phyloP scores from a whole-genome alignment of 2,113 vertebrate species.

The Platichthys stellatus region DNA sequence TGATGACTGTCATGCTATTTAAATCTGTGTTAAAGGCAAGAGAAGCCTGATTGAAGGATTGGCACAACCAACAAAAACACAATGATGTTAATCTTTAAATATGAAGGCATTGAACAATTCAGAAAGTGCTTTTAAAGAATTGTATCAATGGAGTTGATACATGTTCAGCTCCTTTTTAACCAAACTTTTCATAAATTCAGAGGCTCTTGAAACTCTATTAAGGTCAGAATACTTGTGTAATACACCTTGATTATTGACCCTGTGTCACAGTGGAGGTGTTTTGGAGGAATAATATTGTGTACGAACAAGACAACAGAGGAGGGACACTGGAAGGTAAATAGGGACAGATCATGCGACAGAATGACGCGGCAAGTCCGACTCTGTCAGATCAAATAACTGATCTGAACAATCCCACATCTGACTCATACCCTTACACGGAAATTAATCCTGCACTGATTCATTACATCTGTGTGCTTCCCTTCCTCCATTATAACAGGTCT shows the following conservation, averaged over 20 bases:
- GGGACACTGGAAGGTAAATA: not conserved
- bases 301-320: constrained; percentile 31
- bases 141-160: constrained; percentile 4
- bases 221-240: constrained; percentile 6
- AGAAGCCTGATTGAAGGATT: constrained; percentile 25
- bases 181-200: not conserved
- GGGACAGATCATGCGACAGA: not conserved
- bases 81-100: constrained; percentile 16
- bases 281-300: constrained; percentile 7
- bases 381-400: constrained; percentile 9
- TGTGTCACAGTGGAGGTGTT: constrained; percentile 20
- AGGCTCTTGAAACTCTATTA: not conserved
- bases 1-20: not conserved
- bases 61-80: constrained; percentile 29
- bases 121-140: constrained; percentile 52
- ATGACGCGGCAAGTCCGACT: constrained; percentile 12
- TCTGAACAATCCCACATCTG: not conserved
- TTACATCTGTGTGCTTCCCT: not conserved
- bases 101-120: constrained; percentile 34
- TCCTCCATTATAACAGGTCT: constrained; percentile 86
- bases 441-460: not conserved
- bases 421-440: not conserved
- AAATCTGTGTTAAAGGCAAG: constrained; percentile 14
- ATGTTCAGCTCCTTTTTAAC: not conserved
- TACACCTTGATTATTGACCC: constrained; percentile 2